Base-by-base conservation (phyloP, 1,140 invertebrate genomes). In the Pseudomyrmex flavicornis region DNA sequence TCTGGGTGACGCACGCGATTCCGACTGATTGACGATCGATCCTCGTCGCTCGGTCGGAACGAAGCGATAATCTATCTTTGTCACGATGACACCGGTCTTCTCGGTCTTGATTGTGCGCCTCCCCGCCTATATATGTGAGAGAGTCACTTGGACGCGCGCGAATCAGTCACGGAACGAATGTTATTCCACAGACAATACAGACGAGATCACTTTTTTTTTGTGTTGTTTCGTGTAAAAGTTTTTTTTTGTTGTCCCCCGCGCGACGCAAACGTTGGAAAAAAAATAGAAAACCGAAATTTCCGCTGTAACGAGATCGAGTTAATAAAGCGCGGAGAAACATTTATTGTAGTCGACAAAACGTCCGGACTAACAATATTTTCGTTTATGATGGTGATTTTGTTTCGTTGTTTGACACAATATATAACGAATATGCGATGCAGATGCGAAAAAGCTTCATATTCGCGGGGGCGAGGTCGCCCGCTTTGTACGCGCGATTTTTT, bases 341-440 rank as follows among this genome's bases (percentile, higher is more conserved):
- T 54, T 44, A 80, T 80, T 54, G 54, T 80, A 80, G 59, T 80
- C 72, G 26, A 13, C 35, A 44, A 46, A 69, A 79, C 50, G 66
- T 50, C 20, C 54, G 59, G 5, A 80, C 66, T 52, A 72, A 72
- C 76, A 46, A 72, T 80, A 72, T 80, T 80, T 80, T 72, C 66
- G 46, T 72, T 80, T 80, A 80, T 59, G 66, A 80, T 35, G 76
- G 76, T 70, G 76, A 80, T 80, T 72, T 52, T 50, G 76, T 80
- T 70, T 72, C 44, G 66, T 70, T 72, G 66, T 80, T 59, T 59
- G 76, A 80, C 76, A 80, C 76, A 80, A 80, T 80, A 35, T 7
- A 35, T 7, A 35, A 35, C 35, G 35, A 35, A 35, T 35, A 80
- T 70, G 66, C 22, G 66, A 80, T 80, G 66, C 66, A 80, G 54